Percentiles rank a stretch among this genome's conserved stretches.
Evolutionary conservation across 2,797 vertebrate species (phyloP).

Genomic region (Silurus lanzhouensis): DNA sequence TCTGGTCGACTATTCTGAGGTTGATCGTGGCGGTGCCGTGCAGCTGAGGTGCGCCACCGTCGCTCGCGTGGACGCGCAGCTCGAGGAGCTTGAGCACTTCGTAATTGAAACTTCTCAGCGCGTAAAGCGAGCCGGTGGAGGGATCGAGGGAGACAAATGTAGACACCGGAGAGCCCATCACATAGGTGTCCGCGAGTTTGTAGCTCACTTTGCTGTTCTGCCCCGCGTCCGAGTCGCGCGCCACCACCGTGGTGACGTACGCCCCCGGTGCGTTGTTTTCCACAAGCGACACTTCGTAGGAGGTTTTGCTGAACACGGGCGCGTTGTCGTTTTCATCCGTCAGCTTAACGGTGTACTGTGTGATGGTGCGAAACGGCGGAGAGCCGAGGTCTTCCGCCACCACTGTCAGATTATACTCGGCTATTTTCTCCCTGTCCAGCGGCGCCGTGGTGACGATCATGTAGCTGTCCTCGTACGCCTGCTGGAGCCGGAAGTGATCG

Average conservation of each 20-base stretch:
- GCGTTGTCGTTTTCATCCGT: conserved; percentile 93
- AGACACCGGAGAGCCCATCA: conserved; percentile 86
- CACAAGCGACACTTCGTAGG: conserved; percentile 83
- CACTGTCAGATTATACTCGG: conserved; percentile 91
- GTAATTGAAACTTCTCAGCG: conserved; percentile 90
- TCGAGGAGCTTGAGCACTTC: conserved; percentile 90
- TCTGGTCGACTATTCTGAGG: conserved; percentile 88
- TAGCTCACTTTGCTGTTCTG: conserved; percentile 90
- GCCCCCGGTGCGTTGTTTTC: conserved; percentile 92
- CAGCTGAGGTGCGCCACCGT: conserved; percentile 86
- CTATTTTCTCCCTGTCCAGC: conserved; percentile 84
- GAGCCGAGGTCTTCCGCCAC: conserved; percentile 90
- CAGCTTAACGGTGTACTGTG: conserved; percentile 85
- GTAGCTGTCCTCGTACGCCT: conserved; percentile 92
- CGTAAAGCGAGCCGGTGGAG: conserved; percentile 88
- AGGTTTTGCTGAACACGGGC: conserved; percentile 80
- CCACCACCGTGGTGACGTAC: conserved; percentile 85
- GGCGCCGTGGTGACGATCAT: conserved; percentile 87
- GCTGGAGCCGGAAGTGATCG: conserved; percentile 89
- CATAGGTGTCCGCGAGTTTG: conserved; percentile 82
- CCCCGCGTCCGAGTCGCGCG: conserved; percentile 85
- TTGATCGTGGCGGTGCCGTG: conserved; percentile 83
- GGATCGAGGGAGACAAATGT: conserved; percentile 92
- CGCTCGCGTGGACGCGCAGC: conserved; percentile 85
- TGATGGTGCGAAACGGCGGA: conserved; percentile 84